Conservation (phyloP, 1,140 invertebrate species). For the Panonychus citri region DNA sequence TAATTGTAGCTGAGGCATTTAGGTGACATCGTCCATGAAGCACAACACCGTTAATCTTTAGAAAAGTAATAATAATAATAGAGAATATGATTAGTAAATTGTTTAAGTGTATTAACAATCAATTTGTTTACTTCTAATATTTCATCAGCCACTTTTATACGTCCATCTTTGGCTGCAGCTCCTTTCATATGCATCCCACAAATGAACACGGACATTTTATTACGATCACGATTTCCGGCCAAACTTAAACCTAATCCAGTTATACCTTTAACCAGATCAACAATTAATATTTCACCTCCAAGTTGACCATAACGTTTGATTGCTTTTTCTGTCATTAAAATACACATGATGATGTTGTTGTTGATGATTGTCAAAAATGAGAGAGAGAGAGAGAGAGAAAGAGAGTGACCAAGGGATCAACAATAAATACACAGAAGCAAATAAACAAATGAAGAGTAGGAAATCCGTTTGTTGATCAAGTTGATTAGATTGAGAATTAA, state of each 20-base stretch:
- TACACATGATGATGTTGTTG: neutral
- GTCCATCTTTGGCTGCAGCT: conserved; percentile 41
- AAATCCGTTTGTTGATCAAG: neutral
- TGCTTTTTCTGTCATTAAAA: conserved; percentile 19
- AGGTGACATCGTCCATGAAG: conserved; percentile 82
- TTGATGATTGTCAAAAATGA: too few relatives aligned
- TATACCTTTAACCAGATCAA: conserved; percentile 36
- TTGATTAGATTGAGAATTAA: neutral
- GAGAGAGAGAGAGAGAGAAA: too few relatives aligned
- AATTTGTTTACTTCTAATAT: conserved; percentile 53
- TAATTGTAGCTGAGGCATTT: conserved; percentile 85
- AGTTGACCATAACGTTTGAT: conserved; percentile 49
- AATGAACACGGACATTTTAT: conserved; percentile 85
- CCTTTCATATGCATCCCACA: conserved; percentile 79
- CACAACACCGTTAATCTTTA: conserved; percentile 54
- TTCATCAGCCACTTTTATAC: conserved; percentile 75
- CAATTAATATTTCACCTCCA: conserved; percentile 35
- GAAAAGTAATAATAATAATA: neutral
- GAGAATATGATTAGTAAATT: neutral
- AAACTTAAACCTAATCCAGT: conserved; percentile 56
- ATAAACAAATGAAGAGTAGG: too few relatives aligned
- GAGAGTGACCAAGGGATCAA: neutral
- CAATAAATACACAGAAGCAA: neutral
- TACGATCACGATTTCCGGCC: conserved; percentile 76
- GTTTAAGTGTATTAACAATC: neutral